Base-by-base conservation (phyloP, 37 sponge, comb jelly and placozoan genomes). In the Amphimedon queenslandica region DNA sequence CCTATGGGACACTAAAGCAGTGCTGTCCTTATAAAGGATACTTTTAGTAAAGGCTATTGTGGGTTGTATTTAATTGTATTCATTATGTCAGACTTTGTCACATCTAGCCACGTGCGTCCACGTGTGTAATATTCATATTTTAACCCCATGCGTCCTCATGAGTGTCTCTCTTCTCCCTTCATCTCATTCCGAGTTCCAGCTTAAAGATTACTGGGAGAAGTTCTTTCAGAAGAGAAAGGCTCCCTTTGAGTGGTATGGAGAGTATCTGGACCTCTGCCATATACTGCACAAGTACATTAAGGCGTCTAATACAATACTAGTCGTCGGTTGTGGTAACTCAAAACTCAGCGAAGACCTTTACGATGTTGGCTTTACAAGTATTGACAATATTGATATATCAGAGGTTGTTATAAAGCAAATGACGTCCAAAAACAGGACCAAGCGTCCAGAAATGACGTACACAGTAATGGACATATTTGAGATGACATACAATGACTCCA, bases 201-300 rank as follows among this genome's bases (percentile, higher is more conserved):
- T 66, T 33, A 75, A 80, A 67, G 41, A 67, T 2, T 94, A 90
- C 81, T 94, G 94, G 94, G 94, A 94, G 39, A 70, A 41, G 1
- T 94, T 94, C 75, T 94, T 90, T 42, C 39, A 72, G 36, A 84
- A 81, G 57, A 67, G 87, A 42, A 71, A 66, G 51, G 38, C 66
- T 36, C 69, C 90, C 0, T 94, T 94, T 43, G 94, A 94, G 40
- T 94, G 91, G 90, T 94, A 94, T 63, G 94, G 94, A 5, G 80
- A 82, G 32, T 94, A 94, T 55, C 25, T 40, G 1, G 94, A 94
- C 71, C 87, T 84, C 40, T 90, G 94, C 64, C 88, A 79, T 56
- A 56, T 90, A 1, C 77, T 94, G 10, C 94, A 94, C 78, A 86
- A 83, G 56, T 94, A 94, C 53, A 27, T 80, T 60, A 86, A 83